A percentile compares a stretch with the other conserved stretches of the same genome.
These are phyloP conservation scores for Eupithecia inturbata DNA, from an alignment of 2,888 invertebrate genomes.

Conservation along the genomic window DNA sequence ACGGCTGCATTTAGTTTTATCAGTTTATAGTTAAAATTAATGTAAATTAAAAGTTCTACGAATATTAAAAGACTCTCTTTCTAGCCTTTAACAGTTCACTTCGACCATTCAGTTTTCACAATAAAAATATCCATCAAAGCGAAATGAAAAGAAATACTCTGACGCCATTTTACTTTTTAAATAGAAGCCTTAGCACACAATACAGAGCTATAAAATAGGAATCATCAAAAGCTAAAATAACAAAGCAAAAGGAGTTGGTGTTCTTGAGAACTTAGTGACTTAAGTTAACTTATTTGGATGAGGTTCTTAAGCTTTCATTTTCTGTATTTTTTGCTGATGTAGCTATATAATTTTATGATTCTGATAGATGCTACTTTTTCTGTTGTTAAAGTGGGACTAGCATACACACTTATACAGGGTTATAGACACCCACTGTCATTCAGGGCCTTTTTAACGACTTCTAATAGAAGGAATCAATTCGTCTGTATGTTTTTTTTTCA, in stretches of 20 bases:
- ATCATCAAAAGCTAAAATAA: neutral
- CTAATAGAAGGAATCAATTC: too few species aligned
- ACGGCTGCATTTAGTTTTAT: neutral
- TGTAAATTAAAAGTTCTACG: neutral
- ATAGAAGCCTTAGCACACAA: conserved; percentile 8
- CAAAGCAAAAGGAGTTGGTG: neutral
- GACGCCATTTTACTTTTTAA: neutral
- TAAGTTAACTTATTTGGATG: neutral
- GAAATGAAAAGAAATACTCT: neutral
- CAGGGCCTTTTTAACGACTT: too few species aligned
- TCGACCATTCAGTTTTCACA: neutral
- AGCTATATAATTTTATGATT: neutral
- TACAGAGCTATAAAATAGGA: conserved; percentile 3
- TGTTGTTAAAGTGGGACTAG: too few species aligned
- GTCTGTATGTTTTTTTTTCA: too few species aligned
- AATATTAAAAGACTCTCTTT: neutral
- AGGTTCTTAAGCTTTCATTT: neutral
- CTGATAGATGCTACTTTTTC: too few species aligned
- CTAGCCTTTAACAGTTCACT: neutral
- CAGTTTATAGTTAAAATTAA: neutral
- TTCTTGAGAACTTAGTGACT: neutral
- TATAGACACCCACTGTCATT: too few species aligned
- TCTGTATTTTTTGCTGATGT: neutral
- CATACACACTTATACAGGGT: too few species aligned
- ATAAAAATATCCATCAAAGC: conserved; percentile 10